A percentile compares a stretch with the other conserved stretches of the same genome.
Conservation (phyloP, 2,797 vertebrate species). For the Anguilla obscura region DNA sequence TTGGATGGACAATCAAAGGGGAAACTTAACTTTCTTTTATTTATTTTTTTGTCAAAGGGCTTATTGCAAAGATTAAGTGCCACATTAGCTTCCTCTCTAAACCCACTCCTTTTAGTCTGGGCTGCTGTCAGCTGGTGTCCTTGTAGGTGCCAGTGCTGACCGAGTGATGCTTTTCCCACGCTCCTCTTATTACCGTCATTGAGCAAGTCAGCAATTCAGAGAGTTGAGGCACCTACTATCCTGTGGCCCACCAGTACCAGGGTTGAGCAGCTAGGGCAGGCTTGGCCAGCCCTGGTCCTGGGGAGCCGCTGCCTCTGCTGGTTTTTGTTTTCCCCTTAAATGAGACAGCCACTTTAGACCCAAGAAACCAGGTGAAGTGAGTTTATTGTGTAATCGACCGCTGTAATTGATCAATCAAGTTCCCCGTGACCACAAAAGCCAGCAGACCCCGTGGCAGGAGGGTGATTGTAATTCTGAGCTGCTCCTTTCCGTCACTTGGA, state of each 20-base stretch:
- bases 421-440: too few relatives aligned
- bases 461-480: neutral
- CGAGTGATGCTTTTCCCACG: neutral
- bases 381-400: too few relatives aligned
- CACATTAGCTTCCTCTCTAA: neutral
- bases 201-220: neutral
- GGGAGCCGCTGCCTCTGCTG: too few relatives aligned
- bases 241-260: neutral
- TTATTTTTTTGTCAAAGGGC: neutral
- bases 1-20: slow-evolving; percentile 11
- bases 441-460: neutral
- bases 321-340: too few relatives aligned
- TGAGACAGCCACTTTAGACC: too few relatives aligned
- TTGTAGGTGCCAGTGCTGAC: neutral
- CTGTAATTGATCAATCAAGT: too few relatives aligned
- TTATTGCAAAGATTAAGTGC: neutral
- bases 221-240: neutral
- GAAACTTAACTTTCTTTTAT: neutral
- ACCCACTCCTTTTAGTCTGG: neutral
- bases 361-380: too few relatives aligned
- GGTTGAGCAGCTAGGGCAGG: neutral
- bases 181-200: neutral
- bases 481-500: neutral
- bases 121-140: neutral
- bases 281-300: too few relatives aligned